Base-by-base conservation (phyloP, 2,113 vertebrate genomes). In the Dissostichus mawsoni region DNA sequence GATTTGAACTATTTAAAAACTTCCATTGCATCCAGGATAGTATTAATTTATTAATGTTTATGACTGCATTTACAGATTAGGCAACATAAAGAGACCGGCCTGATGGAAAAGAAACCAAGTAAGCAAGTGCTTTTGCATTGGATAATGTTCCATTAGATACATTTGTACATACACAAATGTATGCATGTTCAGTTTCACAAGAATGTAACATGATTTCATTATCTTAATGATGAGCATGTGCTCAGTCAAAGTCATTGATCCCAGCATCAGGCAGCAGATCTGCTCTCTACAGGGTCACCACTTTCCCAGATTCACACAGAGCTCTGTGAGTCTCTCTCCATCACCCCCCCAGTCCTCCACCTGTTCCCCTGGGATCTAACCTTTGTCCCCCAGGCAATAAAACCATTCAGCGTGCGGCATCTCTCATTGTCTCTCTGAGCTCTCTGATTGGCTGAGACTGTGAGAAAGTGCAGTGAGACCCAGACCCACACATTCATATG, bases 401-500 rank as follows among this genome's bases (percentile, higher is more conserved):
- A 58, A 74, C 56, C 86, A 85, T 88, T 86, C 59, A 88, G 17
- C 1, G 33, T 76, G 78, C 51, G 55, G 73, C 83, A 85, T 87
- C 75, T 63, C 63, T 64, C 56, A 85, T 91, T 92, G 89, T 92
- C 67, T 83, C 2, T 48, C 13, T 0, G 3, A 72, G 83, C 83
- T 82, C 87, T 87, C 61, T 85, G 88, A 95, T 95, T 95, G 93
- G 94, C 41, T 85, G 18, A 84, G 76, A 95, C 74, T 94, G 94
- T 94, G 94, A 92, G 94, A 95, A 94, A 87, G 53, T 93, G 64
- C 66, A 77, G n/a, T 48, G 75, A 92, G 81, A 84, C 85, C 83
- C 45, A 88, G 88, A 92, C 91, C 83, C 94, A 94, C 93, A 91
- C 90, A 93, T 94, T 94, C 84, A 94, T 91, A 95, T 94, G 93